Conservation (phyloP, 2,888 invertebrate species). For the Hofmannophila pseudospretella region DNA sequence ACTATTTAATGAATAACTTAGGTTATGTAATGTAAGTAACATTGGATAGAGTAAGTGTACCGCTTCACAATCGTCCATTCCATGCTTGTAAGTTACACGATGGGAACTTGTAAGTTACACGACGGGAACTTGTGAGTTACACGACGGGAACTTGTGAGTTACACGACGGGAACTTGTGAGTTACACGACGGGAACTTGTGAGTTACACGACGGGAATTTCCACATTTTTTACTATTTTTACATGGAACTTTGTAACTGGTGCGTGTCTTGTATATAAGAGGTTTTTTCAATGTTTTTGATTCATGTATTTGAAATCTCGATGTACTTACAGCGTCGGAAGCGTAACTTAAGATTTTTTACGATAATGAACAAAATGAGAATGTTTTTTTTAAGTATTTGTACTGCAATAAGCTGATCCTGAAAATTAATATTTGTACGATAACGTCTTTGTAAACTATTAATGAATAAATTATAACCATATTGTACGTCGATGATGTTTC, state of each 20-base stretch:
- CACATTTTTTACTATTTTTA: slow-evolving; percentile 21
- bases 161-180: slow-evolving; percentile 33
- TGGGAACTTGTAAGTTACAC: slow-evolving; percentile 29
- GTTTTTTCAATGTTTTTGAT: slow-evolving; percentile 15
- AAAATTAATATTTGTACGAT: slow-evolving; percentile 68
- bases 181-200: slow-evolving; percentile 31
- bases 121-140: slow-evolving; percentile 33
- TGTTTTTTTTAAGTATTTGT: slow-evolving; percentile 32
- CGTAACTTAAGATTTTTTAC: slow-evolving; percentile 24
- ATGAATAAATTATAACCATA: slow-evolving; percentile 77
- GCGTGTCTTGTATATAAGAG: slow-evolving; percentile 56
- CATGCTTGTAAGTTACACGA: slow-evolving; percentile 37
- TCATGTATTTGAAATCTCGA: slow-evolving; percentile 26
- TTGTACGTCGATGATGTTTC: slow-evolving; percentile 53
- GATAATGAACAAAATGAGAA: slow-evolving; percentile 39
- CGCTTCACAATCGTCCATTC: slow-evolving; percentile 57
- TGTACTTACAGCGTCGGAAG: slow-evolving; percentile 36
- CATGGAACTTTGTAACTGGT: slow-evolving; percentile 30
- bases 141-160: slow-evolving; percentile 33
- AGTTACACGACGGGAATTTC: no score
- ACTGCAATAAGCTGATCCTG: slow-evolving; percentile 47
- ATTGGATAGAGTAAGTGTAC: slow-evolving; percentile 36
- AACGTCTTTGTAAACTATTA: slow-evolving; percentile 77
- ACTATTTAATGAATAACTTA: slow-evolving; percentile 47
- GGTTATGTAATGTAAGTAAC: slow-evolving; percentile 57